Evolutionary conservation across 2,797 vertebrate genomes (phyloP).

Genomic region (Onychomys leucogaster): DNA sequence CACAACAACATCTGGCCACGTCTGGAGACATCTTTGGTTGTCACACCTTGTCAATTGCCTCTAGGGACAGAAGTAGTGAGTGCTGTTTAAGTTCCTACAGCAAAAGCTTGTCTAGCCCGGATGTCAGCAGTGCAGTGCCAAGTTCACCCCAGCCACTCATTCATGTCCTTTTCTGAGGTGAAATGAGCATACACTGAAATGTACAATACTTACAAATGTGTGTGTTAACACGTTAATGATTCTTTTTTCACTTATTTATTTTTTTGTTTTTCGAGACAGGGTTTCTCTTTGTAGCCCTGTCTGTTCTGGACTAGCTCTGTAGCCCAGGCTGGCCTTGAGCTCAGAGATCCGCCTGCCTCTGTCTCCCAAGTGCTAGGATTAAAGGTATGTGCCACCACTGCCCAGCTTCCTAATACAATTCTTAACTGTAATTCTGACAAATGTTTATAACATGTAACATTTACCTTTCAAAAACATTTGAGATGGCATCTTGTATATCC

Average conservation of each 20-base stretch:
- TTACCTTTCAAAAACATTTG: neutral
- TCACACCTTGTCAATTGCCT: neutral
- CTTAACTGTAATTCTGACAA: neutral
- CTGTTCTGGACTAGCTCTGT: neutral
- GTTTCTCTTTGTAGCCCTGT: neutral
- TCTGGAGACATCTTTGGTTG: neutral
- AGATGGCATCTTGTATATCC: neutral
- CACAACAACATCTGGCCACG: neutral
- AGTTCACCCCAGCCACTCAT: neutral
- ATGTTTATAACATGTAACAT: neutral
- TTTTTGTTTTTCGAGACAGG: neutral
- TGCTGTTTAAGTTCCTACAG: neutral
- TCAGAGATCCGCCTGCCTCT: neutral
- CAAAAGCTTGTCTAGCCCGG: neutral
- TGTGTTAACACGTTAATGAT: neutral
- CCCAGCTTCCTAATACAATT: neutral
- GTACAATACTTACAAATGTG: neutral
- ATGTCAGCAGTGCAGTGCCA: neutral
- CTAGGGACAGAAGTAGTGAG: neutral
- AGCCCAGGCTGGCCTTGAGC: neutral
- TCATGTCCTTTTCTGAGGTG: neutral
- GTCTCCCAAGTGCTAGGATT: neutral
- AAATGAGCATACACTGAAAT: constrained; percentile 33
- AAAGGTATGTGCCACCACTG: neutral
- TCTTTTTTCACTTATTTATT: neutral